phyloP scores from a whole-genome alignment of 2,888 invertebrate genomes.

The Fragum sueziense region DNA sequence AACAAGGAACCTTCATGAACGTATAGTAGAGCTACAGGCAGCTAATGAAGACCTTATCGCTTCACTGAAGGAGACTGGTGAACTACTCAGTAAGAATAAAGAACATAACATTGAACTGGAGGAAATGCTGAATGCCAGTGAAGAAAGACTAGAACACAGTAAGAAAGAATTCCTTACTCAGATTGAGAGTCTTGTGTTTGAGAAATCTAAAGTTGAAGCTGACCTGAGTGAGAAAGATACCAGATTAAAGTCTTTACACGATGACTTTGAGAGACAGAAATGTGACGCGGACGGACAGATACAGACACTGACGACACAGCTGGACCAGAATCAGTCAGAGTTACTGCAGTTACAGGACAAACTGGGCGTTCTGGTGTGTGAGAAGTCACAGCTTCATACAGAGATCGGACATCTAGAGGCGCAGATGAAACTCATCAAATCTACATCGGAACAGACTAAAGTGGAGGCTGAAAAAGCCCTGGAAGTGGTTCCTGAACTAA shows the following conservation, averaged over 20 bases:
- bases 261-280: slow-evolving; percentile 38
- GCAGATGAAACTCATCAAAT: slow-evolving; percentile 51
- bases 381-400: slow-evolving; percentile 62
- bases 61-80: slow-evolving; percentile 41
- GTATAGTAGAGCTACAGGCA: slow-evolving; percentile 54
- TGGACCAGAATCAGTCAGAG: slow-evolving; percentile 48
- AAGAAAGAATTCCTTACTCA: slow-evolving; percentile 44
- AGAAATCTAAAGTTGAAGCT: slow-evolving; percentile 45
- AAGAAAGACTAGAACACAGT: slow-evolving; percentile 40
- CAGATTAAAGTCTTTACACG: slow-evolving; percentile 29
- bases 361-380: slow-evolving; percentile 60
- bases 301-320: slow-evolving; percentile 36
- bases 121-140: slow-evolving; percentile 42
- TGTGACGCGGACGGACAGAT: slow-evolving; percentile 46
- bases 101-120: slow-evolving; percentile 45
- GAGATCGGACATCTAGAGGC: slow-evolving; percentile 63
- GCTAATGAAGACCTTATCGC: slow-evolving; percentile 56
- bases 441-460: slow-evolving; percentile 47
- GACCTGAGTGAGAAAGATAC: slow-evolving; percentile 36
- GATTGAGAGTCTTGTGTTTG: slow-evolving; percentile 52
- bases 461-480: slow-evolving; percentile 45
- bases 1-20: slow-evolving; percentile 47
- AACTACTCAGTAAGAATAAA: slow-evolving; percentile 45
- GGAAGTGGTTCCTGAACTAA: slow-evolving; percentile 45
- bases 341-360: slow-evolving; percentile 55